Percentiles rank a stretch among this genome's conserved stretches.
Evolutionary conservation across 2,888 invertebrate species (phyloP).

Genomic region (Crioceris asparagi): DNA sequence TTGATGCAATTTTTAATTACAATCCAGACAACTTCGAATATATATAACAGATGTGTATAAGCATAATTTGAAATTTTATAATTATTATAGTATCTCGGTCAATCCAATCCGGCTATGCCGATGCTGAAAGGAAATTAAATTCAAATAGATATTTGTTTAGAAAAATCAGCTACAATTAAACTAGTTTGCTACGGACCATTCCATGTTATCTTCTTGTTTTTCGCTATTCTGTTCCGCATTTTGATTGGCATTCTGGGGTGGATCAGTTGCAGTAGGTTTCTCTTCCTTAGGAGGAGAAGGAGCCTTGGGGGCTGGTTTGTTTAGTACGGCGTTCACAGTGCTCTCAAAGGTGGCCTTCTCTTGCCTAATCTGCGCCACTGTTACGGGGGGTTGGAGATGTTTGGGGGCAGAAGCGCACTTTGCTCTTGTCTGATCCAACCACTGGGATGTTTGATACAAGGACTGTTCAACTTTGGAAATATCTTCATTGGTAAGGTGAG

Average conservation of each 20-base stretch:
- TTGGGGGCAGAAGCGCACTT: constrained; percentile 54
- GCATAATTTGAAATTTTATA: no score
- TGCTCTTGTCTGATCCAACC: constrained; percentile 70
- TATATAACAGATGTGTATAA: no score
- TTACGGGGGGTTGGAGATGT: constrained; percentile 64
- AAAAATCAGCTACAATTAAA: constrained; percentile 14
- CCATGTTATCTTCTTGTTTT: constrained; percentile 18
- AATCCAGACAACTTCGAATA: no score
- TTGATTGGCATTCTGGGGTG: constrained; percentile 8
- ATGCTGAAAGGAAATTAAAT: no score
- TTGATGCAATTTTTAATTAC: no score
- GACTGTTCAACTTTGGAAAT: constrained; percentile 63
- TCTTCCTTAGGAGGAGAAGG: constrained; percentile 48
- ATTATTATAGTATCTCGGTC: no score
- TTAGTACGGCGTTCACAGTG: constrained; percentile 63
- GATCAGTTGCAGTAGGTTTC: constrained; percentile 11
- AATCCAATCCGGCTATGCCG: no score
- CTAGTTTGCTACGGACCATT: constrained; percentile 21
- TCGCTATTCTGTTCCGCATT: constrained; percentile 11
- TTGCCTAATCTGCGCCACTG: constrained; percentile 66
- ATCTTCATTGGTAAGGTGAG: constrained; percentile 73
- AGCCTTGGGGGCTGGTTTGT: constrained; percentile 83
- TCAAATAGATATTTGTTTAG: constrained; percentile 8
- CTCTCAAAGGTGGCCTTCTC: constrained; percentile 61
- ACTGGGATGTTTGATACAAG: constrained; percentile 60